These are phyloP conservation scores for Sisyra terminalis DNA, from an alignment of 2,888 invertebrate genomes.

Conservation along the genomic window DNA sequence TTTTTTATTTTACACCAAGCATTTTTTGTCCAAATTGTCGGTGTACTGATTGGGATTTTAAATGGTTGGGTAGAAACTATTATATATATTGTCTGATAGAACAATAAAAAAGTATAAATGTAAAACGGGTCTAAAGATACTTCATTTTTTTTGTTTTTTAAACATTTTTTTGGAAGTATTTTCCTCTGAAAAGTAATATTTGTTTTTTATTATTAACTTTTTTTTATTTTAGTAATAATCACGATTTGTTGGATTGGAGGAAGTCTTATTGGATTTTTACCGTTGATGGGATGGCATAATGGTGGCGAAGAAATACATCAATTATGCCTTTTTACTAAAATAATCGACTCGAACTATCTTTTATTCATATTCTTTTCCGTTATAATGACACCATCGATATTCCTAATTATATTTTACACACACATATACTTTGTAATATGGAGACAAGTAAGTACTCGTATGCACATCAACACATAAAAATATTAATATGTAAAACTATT, in stretches of 20 bases:
- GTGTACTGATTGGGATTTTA: too few species aligned
- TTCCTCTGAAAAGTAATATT: too few species aligned
- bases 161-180: too few species aligned
- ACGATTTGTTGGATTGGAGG: background rate
- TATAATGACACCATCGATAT: background rate
- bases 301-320: background rate
- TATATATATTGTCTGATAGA: too few species aligned
- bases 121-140: too few species aligned
- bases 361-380: background rate
- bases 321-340: background rate
- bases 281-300: background rate
- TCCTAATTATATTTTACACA: background rate
- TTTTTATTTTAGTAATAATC: background rate
- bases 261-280: background rate
- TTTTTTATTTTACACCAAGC: too few species aligned
- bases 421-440: background rate
- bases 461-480: too few species aligned
- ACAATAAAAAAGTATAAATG: too few species aligned
- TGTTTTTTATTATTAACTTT: background rate
- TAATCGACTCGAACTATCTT: background rate
- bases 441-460: background rate
- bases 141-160: too few species aligned
- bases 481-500: too few species aligned
- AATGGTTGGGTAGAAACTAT: too few species aligned
- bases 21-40: too few species aligned